Conservation (phyloP, 2,797 vertebrate species). For the Brotula barbata region DNA sequence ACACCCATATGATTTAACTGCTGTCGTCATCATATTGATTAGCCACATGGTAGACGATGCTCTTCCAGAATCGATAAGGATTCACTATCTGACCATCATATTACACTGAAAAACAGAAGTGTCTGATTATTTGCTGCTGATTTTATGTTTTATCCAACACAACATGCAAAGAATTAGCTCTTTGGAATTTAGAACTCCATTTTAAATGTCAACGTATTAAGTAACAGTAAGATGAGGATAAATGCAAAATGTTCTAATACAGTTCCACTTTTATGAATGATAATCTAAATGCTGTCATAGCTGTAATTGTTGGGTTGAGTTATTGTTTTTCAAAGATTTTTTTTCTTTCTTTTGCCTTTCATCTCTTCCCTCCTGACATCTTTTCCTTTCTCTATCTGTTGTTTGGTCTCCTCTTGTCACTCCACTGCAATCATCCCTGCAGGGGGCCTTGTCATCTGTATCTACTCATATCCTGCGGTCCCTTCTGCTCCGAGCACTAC, state of each 20-base stretch:
- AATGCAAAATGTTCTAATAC: slow-evolving; percentile 3
- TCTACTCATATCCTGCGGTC: slow-evolving; percentile 93
- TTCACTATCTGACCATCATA: no score
- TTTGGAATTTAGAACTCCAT: no score
- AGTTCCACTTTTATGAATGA: slow-evolving; percentile 42
- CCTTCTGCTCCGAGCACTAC: slow-evolving; percentile 93
- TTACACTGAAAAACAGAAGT: not conserved
- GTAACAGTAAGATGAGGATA: slow-evolving; percentile 20
- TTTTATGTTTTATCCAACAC: no score
- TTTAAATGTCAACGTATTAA: not conserved
- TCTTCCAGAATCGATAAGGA: no score
- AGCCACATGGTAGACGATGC: no score
- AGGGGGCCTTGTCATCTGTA: slow-evolving; percentile 84
- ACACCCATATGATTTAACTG: no score
- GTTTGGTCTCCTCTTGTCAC: slow-evolving; percentile 77
- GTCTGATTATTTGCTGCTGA: not conserved
- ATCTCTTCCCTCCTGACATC: slow-evolving; percentile 67
- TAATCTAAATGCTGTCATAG: slow-evolving; percentile 58
- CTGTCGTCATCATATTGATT: no score
- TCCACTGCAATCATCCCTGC: slow-evolving; percentile 94
- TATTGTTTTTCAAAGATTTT: slow-evolving; percentile 67
- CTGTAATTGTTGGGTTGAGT: slow-evolving; percentile 71
- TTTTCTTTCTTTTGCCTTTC: slow-evolving; percentile 67
- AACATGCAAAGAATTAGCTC: no score
- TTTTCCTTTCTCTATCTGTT: slow-evolving; percentile 73